Evolutionary conservation across 64 coral and sea anemone genomes (phyloP), one percentile per base, ranked within the genome.

Genomic region (Pocillopora damicornis): DNA sequence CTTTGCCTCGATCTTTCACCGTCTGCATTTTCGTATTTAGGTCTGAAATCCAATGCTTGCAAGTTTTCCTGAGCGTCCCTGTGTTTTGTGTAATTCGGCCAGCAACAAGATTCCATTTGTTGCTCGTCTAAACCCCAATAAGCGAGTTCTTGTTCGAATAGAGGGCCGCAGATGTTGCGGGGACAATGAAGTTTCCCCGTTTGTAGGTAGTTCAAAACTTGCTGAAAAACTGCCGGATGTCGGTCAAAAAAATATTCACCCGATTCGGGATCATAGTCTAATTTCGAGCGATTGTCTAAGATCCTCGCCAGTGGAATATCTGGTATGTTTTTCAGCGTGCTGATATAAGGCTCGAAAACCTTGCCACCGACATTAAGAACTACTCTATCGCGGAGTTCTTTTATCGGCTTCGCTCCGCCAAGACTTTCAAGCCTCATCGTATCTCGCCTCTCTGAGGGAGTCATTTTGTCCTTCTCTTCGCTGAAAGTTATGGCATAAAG

Each of bases 61-160:
- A 99, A 73, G 72, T 95, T 99, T 74, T 95, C 93, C 74, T 99
- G 93, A 15, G 97, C 97, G 18, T 99, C 97, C 75, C 97, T 89
- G 87, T 99, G 93, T 36, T 95, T 99, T 11, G 97, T 99, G 15
- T 99, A 99, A 77, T 99, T 95, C 9, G 93, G 60, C 97, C 97
- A 99, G 25, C 97, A 99, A 26, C 97, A 99, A 7, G 97, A 95
- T 56, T 99, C 97, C 97, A 99, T 99, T 75, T 99, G 97, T 26
- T 95, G 97, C 61, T 99, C 97, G 23, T 95, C 88, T 7, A 99
- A 95, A 20, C 97, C 97, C 97, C 97, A 99, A 35, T 94, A 99
- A 9, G 93, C 93, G 18, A 99, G 83, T 69, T 99, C 97, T 42
- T 95, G 93, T 61, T 99, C 93, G 15, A 99, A 99, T 16, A 95